Conservation (phyloP, 2,797 vertebrate species). For the Chiloscyllium punctatum region DNA sequence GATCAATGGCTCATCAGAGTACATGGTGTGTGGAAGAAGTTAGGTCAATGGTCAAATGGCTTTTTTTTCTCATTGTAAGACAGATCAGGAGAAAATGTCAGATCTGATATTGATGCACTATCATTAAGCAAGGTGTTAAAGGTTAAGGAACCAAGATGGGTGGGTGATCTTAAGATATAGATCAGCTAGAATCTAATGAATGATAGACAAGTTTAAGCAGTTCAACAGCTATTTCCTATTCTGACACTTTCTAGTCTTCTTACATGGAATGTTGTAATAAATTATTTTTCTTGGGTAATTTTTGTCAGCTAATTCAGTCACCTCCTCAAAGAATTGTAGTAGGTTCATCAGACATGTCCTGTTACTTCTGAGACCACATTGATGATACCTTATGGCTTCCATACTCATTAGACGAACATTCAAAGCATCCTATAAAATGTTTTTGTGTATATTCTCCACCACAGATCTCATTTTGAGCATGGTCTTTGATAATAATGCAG, state of each 20-base stretch:
- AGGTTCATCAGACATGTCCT: constrained; percentile 29
- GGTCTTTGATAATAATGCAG: not conserved
- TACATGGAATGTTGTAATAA: constrained; percentile 6
- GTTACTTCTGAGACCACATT: constrained; percentile 3
- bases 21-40: not conserved
- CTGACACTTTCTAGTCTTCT: not conserved
- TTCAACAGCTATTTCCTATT: not conserved
- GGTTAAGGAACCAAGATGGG: not conserved
- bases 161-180: not conserved
- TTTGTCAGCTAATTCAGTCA: constrained; percentile 32
- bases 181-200: not conserved
- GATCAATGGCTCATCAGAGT: not conserved
- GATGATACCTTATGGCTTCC: constrained; percentile 23
- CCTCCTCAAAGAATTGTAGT: constrained; percentile 28
- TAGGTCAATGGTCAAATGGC: not conserved
- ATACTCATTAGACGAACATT: constrained; percentile 28
- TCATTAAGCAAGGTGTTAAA: not conserved
- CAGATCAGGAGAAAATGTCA: not conserved
- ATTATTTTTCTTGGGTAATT: not conserved
- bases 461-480: not conserved
- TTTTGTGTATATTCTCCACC: not conserved
- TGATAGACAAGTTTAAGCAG: not conserved
- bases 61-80: not conserved
- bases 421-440: constrained; percentile 1
- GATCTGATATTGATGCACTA: too few relatives aligned